Conservation (phyloP, 2,888 invertebrate genomes). For the Latrodectus hesperus region DNA sequence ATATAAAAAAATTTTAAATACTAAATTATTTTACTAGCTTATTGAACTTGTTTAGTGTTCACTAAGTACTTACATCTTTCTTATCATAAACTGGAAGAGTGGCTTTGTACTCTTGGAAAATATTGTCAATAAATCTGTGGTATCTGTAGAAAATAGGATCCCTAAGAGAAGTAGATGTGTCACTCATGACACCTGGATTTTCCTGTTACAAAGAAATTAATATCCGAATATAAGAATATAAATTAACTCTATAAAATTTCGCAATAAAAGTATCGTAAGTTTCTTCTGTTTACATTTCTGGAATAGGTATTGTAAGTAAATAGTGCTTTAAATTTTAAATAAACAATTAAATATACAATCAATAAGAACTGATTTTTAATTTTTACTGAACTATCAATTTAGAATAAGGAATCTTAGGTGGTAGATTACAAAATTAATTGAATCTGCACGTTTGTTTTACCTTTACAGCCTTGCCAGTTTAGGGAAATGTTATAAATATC, state of each 20-base stretch:
- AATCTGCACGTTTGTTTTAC: too few species aligned
- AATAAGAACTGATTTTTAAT: too few species aligned
- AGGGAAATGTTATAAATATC: too few species aligned
- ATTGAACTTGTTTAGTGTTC: not conserved
- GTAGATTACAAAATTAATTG: too few species aligned
- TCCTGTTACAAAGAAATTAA: conserved; percentile 39
- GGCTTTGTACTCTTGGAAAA: conserved; percentile 80
- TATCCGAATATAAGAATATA: too few species aligned
- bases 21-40: not conserved
- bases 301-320: too few species aligned
- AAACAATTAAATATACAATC: too few species aligned
- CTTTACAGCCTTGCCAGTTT: too few species aligned
- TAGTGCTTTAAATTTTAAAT: too few species aligned
- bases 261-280: not conserved
- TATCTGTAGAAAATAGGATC: conserved; percentile 85
- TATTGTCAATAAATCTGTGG: conserved; percentile 81
- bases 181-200: conserved; percentile 75
- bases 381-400: too few species aligned
- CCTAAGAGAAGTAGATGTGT: conserved; percentile 81
- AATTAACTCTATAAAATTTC: not conserved
- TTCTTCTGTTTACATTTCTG: not conserved
- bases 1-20: not conserved
- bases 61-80: conserved; percentile 72
- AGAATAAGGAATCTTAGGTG: too few species aligned
- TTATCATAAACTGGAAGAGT: conserved; percentile 80